Evolutionary conservation across 92 coral and sea anemone genomes (phyloP).

Genomic region (Actinostola sp.): DNA sequence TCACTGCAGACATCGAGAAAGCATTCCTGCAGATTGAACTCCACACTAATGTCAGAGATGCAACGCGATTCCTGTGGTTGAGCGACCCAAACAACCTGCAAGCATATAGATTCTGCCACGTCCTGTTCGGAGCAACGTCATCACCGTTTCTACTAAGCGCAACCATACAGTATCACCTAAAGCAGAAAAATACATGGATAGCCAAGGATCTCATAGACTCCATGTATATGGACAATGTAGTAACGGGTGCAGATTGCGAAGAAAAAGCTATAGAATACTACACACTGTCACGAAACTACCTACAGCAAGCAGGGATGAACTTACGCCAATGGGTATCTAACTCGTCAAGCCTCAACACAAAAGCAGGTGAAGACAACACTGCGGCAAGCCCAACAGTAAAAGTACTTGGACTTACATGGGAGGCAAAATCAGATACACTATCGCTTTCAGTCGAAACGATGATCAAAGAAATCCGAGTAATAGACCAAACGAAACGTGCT

Average conservation of each 20-base stretch:
- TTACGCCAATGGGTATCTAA: conserved; percentile 47
- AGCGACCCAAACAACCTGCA: conserved; percentile 7
- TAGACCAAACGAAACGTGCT: too few relatives aligned
- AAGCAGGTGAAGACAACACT: too few relatives aligned
- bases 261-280: conserved; percentile 32
- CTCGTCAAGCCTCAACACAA: too few relatives aligned
- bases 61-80: conserved; percentile 28
- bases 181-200: conserved; percentile 19
- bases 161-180: conserved; percentile 53
- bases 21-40: conserved; percentile 46
- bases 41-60: conserved; percentile 15
- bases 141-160: conserved; percentile 53
- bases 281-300: conserved; percentile 24
- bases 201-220: conserved; percentile 30
- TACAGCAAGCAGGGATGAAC: conserved; percentile 49
- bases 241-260: conserved; percentile 23
- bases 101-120: conserved; percentile 42
- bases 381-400: too few relatives aligned
- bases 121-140: conserved; percentile 57
- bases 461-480: too few relatives aligned
- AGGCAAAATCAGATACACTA: too few relatives aligned
- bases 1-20: conserved; percentile 39
- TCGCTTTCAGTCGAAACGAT: too few relatives aligned
- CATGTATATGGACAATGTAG: conserved; percentile 53
- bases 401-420: too few relatives aligned